phyloP scores from a whole-genome alignment of 2,888 invertebrate genomes.

The Blastobasis adustella region DNA sequence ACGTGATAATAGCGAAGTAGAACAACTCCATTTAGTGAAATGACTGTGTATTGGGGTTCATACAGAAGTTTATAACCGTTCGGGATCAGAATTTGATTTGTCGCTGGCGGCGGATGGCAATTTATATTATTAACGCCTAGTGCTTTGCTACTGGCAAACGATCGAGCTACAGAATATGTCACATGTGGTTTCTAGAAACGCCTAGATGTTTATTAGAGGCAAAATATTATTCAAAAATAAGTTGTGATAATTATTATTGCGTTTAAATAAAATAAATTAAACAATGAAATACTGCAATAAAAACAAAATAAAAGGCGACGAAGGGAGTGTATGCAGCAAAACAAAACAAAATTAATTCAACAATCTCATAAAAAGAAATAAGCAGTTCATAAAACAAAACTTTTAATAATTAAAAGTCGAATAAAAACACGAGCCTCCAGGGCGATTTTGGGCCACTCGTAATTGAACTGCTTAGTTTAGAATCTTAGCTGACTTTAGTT shows the following conservation, averaged over 20 bases:
- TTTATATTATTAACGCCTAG: too few species aligned
- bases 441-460: slow-evolving; percentile 12
- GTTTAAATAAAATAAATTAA: too few species aligned
- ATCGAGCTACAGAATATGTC: too few species aligned
- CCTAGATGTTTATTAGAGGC: slow-evolving; percentile 7
- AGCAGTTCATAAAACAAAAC: slow-evolving; percentile 73
- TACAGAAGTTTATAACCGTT: too few species aligned
- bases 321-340: slow-evolving; percentile 46
- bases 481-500: background rate
- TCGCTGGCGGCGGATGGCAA: too few species aligned
- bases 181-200: slow-evolving; percentile 2
- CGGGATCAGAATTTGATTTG: too few species aligned
- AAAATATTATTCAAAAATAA: background rate
- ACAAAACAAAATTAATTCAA: slow-evolving; percentile 70
- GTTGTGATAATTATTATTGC: too few species aligned
- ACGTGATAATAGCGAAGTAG: slow-evolving; percentile 39
- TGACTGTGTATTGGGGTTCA: too few species aligned
- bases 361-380: slow-evolving; percentile 70
- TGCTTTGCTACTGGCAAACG: too few species aligned
- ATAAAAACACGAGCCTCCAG: slow-evolving; percentile 59
- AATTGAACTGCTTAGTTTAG: too few species aligned
- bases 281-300: slow-evolving; percentile 5
- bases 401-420: slow-evolving; percentile 72
- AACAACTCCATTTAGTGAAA: too few species aligned
- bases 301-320: slow-evolving; percentile 30